These are phyloP conservation scores for Sebastes baramenuke DNA, from an alignment of 2,797 vertebrate species.

Conservation along the genomic window DNA sequence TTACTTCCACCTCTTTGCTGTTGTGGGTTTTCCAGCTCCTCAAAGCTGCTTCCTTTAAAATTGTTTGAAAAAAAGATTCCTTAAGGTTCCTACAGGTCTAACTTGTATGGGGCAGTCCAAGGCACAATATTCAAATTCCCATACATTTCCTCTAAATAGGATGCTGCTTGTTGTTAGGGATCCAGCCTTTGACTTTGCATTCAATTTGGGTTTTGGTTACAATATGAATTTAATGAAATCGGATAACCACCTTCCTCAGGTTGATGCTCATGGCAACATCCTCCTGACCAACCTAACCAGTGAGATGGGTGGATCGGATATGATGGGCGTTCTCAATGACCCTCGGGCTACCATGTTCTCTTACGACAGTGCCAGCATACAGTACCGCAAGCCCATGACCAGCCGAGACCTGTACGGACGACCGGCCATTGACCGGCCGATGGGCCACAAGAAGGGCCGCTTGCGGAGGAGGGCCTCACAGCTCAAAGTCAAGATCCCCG, in stretches of 20 bases:
- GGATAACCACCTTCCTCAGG: conserved; percentile 73
- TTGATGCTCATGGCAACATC: conserved; percentile 90
- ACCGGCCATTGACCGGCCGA: conserved; percentile 82
- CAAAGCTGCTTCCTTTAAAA: neutral
- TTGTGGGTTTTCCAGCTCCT: neutral
- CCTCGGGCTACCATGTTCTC: conserved; percentile 85
- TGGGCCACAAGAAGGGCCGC: conserved; percentile 86
- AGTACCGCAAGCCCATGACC: conserved; percentile 89
- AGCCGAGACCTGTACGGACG: conserved; percentile 87
- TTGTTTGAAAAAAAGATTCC: neutral
- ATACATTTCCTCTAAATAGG: neutral
- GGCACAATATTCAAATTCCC: neutral
- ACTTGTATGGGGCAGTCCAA: neutral
- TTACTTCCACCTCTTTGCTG: neutral
- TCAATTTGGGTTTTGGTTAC: neutral
- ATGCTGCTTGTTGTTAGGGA: neutral
- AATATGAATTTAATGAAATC: neutral
- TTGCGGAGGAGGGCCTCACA: conserved; percentile 90
- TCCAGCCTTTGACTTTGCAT: neutral
- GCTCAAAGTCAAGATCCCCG: conserved; percentile 95
- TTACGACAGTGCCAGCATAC: conserved; percentile 90
- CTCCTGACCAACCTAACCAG: conserved; percentile 89
- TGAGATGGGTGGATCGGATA: conserved; percentile 84
- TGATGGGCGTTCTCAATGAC: conserved; percentile 81
- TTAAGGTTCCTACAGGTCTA: neutral